Evolutionary conservation across 2,113 vertebrate species (phyloP).

Genomic region (mouse (Mus musculus)): GRCm39 chr3:55289501-55290000

Average conservation of each 20-base stretch:
- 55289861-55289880: background rate
- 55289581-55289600: background rate
- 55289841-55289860: background rate
- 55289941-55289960: constrained; percentile 50
- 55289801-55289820: background rate
- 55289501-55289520: no score
- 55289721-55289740: constrained; percentile 40
- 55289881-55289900: background rate
- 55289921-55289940: constrained; percentile 56
- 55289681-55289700: background rate
- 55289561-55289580: background rate
- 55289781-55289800: constrained; percentile 46
- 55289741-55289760: constrained; percentile 36
- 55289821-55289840: no score
- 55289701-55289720: background rate
- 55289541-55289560: background rate
- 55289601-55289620: background rate
- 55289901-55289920: constrained; percentile 25
- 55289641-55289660: background rate
- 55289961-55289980: constrained; percentile 63
- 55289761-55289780: background rate
- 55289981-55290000: constrained; percentile 19
- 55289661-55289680: constrained; percentile 12
- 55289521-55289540: no score
- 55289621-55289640: background rate